Conservation (phyloP, 1,140 invertebrate species). For the Camponotus pennsylvanicus region DNA sequence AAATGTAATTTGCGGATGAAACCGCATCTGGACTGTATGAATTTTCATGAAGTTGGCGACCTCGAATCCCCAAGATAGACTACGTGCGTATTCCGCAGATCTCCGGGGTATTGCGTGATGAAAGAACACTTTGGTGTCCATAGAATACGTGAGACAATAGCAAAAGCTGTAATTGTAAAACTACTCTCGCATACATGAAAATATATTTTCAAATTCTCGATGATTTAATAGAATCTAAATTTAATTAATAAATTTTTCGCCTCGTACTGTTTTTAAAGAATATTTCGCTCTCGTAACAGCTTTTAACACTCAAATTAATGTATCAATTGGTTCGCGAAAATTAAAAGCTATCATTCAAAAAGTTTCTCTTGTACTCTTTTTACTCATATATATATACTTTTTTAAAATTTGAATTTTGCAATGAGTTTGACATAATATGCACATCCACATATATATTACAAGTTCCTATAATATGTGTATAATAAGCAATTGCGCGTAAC, state of each 20-base stretch:
- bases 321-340: background rate
- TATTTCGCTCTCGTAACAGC: background rate
- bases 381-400: background rate
- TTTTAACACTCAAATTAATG: background rate
- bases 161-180: background rate
- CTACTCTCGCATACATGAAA: background rate
- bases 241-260: background rate
- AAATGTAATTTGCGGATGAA: conserved; percentile 62
- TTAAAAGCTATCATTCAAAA: background rate
- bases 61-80: conserved; percentile 28
- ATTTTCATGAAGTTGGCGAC: conserved; percentile 67
- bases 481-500: background rate
- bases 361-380: background rate
- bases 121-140: conserved; percentile 27
- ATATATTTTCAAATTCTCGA: conserved; percentile 29
- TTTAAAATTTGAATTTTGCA: background rate
- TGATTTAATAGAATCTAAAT: background rate
- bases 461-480: background rate
- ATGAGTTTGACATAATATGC: background rate
- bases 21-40: conserved; percentile 58
- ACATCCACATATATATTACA: background rate
- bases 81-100: conserved; percentile 22
- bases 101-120: conserved; percentile 43
- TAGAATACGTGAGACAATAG: conserved; percentile 14
- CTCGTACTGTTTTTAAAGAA: background rate